A percentile compares a stretch with the other conserved stretches of the same genome.
phyloP scores from a whole-genome alignment of 2,113 vertebrate species.

The Cervus canadensis region DNA sequence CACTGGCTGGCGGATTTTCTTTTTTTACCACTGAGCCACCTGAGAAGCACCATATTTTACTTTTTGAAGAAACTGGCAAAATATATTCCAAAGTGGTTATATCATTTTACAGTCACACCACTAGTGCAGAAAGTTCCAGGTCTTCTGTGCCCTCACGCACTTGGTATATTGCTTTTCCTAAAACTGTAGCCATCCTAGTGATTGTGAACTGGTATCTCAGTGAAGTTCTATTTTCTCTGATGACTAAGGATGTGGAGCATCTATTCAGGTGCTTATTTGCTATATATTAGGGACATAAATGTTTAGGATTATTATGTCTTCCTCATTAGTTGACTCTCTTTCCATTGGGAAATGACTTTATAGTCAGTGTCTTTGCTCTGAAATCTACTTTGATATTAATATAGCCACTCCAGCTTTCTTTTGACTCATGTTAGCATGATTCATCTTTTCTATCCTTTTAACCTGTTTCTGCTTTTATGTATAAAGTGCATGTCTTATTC shows the following conservation, averaged over 20 bases:
- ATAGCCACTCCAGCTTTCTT: neutral
- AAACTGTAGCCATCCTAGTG: neutral
- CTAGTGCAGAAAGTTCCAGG: neutral
- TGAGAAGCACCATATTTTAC: neutral
- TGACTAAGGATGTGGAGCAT: neutral
- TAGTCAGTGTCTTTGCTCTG: neutral
- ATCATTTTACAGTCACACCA: neutral
- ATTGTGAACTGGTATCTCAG: neutral
- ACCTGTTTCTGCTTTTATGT: neutral
- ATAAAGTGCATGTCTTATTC: neutral
- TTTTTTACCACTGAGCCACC: neutral
- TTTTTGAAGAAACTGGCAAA: neutral
- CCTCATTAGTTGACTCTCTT: neutral
- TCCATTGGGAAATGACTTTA: neutral
- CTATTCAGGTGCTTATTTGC: neutral
- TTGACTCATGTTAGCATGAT: neutral
- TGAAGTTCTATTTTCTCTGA: neutral
- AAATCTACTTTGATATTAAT: neutral
- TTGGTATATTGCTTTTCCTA: neutral
- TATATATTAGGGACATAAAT: no score
- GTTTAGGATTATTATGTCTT: neutral
- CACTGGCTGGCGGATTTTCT: rapidly evolving
- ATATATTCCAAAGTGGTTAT: neutral
- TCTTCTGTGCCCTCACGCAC: neutral
- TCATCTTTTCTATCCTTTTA: neutral